Conservation (phyloP, 37 sponge, comb jelly and placozoan species). For the Beroe forskalii region DNA sequence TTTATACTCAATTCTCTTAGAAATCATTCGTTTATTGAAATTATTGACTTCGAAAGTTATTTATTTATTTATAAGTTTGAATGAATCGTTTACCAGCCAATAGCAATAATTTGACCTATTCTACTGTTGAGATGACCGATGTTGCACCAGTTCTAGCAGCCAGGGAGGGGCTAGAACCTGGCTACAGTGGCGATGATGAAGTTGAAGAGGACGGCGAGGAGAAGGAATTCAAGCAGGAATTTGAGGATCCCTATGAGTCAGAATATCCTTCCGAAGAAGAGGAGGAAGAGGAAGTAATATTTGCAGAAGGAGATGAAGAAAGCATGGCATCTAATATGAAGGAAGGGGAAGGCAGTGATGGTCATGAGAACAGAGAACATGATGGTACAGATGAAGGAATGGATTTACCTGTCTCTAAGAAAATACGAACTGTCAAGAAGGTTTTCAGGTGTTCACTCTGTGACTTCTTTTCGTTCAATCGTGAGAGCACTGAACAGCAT, state of each 20-base stretch:
- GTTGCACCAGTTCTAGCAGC: background rate
- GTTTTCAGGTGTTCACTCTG: conserved; percentile 65
- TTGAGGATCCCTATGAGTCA: background rate
- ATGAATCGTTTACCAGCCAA: no score
- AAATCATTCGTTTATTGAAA: no score
- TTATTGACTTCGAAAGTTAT: no score
- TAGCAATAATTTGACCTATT: no score
- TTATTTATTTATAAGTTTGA: no score
- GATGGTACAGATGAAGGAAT: background rate
- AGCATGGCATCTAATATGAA: background rate
- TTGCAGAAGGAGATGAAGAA: background rate
- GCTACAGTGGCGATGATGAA: background rate
- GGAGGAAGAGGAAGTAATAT: background rate
- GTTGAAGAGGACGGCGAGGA: conserved; percentile 21
- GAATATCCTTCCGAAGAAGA: conserved; percentile 52
- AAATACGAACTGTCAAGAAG: conserved; percentile 46
- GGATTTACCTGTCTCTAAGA: background rate
- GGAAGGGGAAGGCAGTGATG: background rate
- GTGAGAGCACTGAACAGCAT: conserved; percentile 58
- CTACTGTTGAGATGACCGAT: conserved; percentile 6
- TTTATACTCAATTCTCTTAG: no score
- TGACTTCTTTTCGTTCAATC: conserved; percentile 59
- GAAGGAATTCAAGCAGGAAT: background rate
- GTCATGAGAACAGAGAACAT: background rate
- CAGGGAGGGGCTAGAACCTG: background rate